These are phyloP conservation scores for Luperina testacea DNA, from an alignment of 2,888 invertebrate genomes.

Conservation along the genomic window DNA sequence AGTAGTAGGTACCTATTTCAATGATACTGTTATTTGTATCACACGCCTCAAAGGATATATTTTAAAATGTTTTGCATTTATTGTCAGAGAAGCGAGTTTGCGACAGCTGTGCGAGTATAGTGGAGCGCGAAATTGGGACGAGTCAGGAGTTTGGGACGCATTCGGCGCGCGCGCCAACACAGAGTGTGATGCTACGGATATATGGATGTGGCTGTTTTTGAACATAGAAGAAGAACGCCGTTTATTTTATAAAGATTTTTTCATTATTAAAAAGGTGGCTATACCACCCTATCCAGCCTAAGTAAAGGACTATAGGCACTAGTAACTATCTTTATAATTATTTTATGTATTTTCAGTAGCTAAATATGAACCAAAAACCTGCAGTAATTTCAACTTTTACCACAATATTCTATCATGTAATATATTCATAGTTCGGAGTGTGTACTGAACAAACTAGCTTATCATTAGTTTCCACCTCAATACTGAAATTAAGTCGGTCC, in stretches of 20 bases:
- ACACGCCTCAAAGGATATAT: conserved; percentile 21
- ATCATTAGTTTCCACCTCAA: conserved; percentile 89
- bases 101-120: conserved; percentile 82
- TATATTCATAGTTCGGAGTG: conserved; percentile 61
- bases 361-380: neutral
- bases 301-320: neutral
- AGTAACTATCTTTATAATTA: neutral
- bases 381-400: neutral
- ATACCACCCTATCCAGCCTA: neutral
- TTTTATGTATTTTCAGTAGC: neutral
- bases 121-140: conserved; percentile 81
- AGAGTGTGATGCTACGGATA: neutral
- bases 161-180: conserved; percentile 6
- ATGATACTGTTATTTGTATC: conserved; percentile 8
- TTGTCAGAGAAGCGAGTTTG: conserved; percentile 59
- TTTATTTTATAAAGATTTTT: neutral
- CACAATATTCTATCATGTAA: conserved; percentile 8
- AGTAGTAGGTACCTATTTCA: neutral
- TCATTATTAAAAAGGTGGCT: neutral
- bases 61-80: conserved; percentile 63
- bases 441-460: conserved; percentile 79
- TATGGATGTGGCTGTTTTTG: conserved; percentile 67
- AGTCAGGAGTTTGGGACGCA: conserved; percentile 38
- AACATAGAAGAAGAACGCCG: neutral
- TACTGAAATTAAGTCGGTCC: conserved; percentile 87